Conservation (phyloP, 2,113 vertebrate genomes). For the Sciurus niger region DNA sequence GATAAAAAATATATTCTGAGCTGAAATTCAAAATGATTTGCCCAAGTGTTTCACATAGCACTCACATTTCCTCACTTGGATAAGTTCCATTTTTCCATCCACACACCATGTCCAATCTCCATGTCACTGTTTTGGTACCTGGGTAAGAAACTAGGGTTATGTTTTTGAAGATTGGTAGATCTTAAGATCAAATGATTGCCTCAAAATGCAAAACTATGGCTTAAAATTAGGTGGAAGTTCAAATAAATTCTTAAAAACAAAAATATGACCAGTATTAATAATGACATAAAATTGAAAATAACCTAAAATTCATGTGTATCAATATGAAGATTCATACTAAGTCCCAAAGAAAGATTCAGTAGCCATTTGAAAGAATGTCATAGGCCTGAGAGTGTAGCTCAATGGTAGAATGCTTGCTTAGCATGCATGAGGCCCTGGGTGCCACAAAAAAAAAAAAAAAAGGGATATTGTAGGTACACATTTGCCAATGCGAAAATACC, state of each 20-base stretch:
- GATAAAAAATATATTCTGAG: conserved; percentile 53
- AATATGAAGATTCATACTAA: background rate
- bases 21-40: conserved; percentile 35
- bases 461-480: background rate
- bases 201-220: background rate
- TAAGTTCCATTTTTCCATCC: background rate
- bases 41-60: background rate
- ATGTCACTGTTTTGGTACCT: background rate
- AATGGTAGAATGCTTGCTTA: background rate
- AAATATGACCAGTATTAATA: background rate
- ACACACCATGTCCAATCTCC: background rate
- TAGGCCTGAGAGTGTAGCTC: background rate
- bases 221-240: background rate
- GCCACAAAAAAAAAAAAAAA: too few species aligned
- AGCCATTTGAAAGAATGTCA: background rate
- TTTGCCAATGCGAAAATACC: conserved; percentile 12
- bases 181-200: background rate
- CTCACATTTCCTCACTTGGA: background rate
- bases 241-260: conserved; percentile 36
- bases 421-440: background rate
- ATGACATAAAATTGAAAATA: conserved; percentile 21
- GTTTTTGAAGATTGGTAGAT: background rate
- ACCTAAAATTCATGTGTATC: background rate
- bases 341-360: background rate
- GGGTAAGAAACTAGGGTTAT: background rate